Conservation (phyloP, 2,797 vertebrate genomes). For the Gymnodraco acuticeps region DNA sequence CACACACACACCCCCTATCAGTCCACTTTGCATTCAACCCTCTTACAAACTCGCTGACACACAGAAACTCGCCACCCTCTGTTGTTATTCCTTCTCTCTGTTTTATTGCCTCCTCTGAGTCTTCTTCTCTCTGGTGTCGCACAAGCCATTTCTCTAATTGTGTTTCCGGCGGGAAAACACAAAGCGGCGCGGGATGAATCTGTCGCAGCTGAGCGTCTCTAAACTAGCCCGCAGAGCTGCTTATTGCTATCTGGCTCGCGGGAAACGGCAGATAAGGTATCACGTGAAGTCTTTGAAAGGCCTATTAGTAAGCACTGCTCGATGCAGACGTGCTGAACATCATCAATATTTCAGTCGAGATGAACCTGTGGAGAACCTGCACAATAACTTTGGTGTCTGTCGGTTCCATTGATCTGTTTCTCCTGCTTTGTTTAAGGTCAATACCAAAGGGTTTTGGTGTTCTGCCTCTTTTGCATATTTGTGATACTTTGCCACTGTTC, state of each 20-base stretch:
- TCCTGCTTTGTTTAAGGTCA: not conserved
- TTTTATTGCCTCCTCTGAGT: conserved; percentile 41
- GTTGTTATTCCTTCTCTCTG: not conserved
- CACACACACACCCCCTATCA: not conserved
- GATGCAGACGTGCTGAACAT: not conserved
- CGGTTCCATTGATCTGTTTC: not conserved
- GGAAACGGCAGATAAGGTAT: conserved; percentile 31
- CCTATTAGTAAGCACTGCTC: conserved; percentile 31
- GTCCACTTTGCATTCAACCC: conserved; percentile 5
- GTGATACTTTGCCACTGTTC: conserved; percentile 1
- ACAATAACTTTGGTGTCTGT: conserved; percentile 21
- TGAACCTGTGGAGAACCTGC: conserved; percentile 2
- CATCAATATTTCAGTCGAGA: conserved; percentile 45
- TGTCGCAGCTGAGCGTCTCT: conserved; percentile 42
- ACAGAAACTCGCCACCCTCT: conserved; percentile 2
- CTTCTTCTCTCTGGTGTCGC: conserved; percentile 25
- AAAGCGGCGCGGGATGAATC: conserved; percentile 33
- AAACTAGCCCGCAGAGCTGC: not conserved
- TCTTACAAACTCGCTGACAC: not conserved
- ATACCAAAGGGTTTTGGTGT: not conserved
- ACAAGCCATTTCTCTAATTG: conserved; percentile 65
- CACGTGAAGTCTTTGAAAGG: conserved; percentile 31
- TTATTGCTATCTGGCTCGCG: conserved; percentile 27
- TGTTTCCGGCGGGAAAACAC: conserved; percentile 63
- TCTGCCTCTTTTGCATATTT: too few species aligned